Conservation (phyloP, 1,140 invertebrate genomes). For the Lucilia sericata region DNA sequence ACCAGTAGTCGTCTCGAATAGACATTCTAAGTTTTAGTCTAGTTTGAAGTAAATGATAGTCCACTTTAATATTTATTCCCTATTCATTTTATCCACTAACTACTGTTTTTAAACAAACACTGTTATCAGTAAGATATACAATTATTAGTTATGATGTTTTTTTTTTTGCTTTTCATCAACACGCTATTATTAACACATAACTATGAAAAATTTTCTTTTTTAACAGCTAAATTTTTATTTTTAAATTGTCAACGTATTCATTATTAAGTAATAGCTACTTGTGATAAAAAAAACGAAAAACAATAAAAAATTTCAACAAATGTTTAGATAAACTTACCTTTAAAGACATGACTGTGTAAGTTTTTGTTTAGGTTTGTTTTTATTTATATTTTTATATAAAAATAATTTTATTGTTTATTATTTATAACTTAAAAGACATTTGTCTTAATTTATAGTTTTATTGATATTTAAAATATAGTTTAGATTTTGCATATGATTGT, state of each 20-base stretch:
- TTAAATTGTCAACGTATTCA: neutral
- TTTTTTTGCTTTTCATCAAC: neutral
- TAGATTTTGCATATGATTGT: neutral
- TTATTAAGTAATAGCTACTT: neutral
- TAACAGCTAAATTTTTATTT: neutral
- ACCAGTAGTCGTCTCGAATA: too few species aligned
- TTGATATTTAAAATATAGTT: too few species aligned
- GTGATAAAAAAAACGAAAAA: too few species aligned
- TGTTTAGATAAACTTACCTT: neutral
- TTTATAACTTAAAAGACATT: too few species aligned
- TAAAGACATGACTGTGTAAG: slow-evolving; percentile 10
- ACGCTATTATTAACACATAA: slow-evolving; percentile 4
- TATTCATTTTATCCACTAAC: neutral
- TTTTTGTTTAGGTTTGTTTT: neutral
- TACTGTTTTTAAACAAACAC: neutral
- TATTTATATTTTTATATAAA: neutral
- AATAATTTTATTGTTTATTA: neutral
- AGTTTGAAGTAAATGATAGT: too few species aligned
- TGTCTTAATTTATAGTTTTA: too few species aligned
- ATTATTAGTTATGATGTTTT: slow-evolving; percentile 4
- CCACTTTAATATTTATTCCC: too few species aligned
- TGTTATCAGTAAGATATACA: neutral
- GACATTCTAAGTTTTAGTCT: too few species aligned
- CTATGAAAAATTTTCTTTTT: neutral
- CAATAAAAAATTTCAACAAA: too few species aligned